Conservation (phyloP, 1,140 invertebrate genomes). For the Drosophila ogumai region DNA sequence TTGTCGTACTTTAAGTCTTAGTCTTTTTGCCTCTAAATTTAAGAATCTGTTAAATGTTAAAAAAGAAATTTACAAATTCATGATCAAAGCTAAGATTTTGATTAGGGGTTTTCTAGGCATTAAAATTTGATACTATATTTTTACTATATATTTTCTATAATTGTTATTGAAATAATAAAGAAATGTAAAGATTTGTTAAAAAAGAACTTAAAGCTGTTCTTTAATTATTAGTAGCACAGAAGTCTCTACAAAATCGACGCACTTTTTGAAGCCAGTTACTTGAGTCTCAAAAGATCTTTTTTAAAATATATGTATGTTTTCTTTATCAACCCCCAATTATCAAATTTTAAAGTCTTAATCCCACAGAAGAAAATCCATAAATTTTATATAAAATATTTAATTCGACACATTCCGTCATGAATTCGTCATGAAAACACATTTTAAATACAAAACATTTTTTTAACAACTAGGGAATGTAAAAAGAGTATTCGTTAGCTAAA, state of each 20-base stretch:
- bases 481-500: slow-evolving; percentile 66
- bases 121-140: slow-evolving; percentile 32
- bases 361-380: background rate
- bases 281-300: no score
- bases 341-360: background rate
- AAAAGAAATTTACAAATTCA: slow-evolving; percentile 14
- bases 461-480: slow-evolving; percentile 42
- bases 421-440: slow-evolving; percentile 18
- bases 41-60: slow-evolving; percentile 20
- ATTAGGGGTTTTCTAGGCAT: slow-evolving; percentile 49
- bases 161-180: slow-evolving; percentile 55
- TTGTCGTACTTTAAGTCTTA: slow-evolving; percentile 58
- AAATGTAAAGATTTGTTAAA: slow-evolving; percentile 23
- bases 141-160: slow-evolving; percentile 37
- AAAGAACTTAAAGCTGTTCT: background rate
- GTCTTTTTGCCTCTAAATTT: slow-evolving; percentile 44
- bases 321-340: background rate
- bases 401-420: slow-evolving; percentile 33
- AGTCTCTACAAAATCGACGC: no score
- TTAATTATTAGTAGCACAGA: no score
- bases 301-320: no score
- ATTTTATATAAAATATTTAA: slow-evolving; percentile 58
- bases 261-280: no score
- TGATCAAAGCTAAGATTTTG: slow-evolving; percentile 33
- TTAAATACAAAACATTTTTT: slow-evolving; percentile 38